Conservation (phyloP, 2,888 invertebrate genomes). For the Drosophila mulleri region DNA sequence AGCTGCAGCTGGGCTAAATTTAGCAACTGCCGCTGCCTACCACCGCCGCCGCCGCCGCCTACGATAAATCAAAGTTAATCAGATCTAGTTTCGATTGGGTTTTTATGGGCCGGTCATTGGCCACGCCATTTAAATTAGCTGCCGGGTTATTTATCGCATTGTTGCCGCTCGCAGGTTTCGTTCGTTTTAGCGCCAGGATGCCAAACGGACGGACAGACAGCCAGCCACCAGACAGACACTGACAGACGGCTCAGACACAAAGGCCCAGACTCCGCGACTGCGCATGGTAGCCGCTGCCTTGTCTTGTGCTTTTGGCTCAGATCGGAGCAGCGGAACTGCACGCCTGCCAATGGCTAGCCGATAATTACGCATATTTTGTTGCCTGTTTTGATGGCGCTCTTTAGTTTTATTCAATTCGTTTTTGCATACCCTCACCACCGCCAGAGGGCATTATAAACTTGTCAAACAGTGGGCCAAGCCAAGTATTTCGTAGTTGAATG, state of each 20-base stretch:
- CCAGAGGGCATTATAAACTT: conserved; percentile 38
- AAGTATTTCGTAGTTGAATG: neutral
- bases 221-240: conserved; percentile 4
- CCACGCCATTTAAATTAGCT: conserved; percentile 84
- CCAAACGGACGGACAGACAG: conserved; percentile 45
- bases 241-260: conserved; percentile 71
- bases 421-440: conserved; percentile 23
- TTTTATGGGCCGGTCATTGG: conserved; percentile 62
- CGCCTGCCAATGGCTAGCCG: conserved; percentile 58
- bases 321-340: conserved; percentile 36
- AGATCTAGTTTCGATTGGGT: conserved; percentile 81
- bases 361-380: conserved; percentile 81
- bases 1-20: conserved; percentile 58
- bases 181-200: conserved; percentile 77
- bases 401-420: conserved; percentile 62
- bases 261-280: conserved; percentile 59
- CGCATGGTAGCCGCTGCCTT: conserved; percentile 37
- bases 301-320: neutral
- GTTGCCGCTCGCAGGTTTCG: conserved; percentile 76
- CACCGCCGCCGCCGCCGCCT: conserved; percentile 59
- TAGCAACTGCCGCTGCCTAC: conserved; percentile 48
- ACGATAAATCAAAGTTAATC: conserved; percentile 81
- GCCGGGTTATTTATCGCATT: conserved; percentile 83
- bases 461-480: conserved; percentile 3
- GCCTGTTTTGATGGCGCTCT: conserved; percentile 75